Conservation (phyloP, 1,140 invertebrate species). For the Temnothorax longispinosus region DNA sequence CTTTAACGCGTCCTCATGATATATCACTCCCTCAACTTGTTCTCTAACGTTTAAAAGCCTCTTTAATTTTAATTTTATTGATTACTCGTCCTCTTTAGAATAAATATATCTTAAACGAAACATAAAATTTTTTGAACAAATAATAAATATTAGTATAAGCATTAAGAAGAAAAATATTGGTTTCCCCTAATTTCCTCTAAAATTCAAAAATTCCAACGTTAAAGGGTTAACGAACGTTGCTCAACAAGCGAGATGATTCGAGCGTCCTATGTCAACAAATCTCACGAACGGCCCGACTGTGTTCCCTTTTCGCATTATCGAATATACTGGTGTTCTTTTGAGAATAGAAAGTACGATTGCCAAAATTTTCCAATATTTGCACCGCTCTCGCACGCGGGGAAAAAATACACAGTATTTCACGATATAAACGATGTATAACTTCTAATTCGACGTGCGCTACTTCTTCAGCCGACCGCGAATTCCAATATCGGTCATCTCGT, state of each 20-base stretch:
- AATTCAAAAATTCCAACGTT: background rate
- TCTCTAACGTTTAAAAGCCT: background rate
- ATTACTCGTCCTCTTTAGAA: background rate
- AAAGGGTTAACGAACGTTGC: background rate
- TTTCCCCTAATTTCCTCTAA: background rate
- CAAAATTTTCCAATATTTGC: background rate
- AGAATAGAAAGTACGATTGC: background rate
- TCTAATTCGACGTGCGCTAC: background rate
- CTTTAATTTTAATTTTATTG: background rate
- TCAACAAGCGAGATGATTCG: background rate
- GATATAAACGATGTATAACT: background rate
- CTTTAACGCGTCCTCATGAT: background rate
- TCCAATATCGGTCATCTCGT: constrained; percentile 16
- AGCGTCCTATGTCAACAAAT: constrained; percentile 4
- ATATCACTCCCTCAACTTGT: background rate
- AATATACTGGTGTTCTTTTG: background rate
- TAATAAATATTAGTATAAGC: background rate
- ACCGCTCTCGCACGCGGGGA: background rate
- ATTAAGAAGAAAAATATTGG: background rate
- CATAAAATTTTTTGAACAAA: background rate
- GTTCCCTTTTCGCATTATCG: constrained; percentile 10
- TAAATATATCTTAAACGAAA: background rate
- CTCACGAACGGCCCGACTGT: background rate
- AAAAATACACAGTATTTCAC: constrained; percentile 1
- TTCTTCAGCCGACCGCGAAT: constrained; percentile 23